Evolutionary conservation across 2,888 invertebrate species (phyloP), one percentile per base, ranked within the genome.

Genomic region (Drosophila pseudotakahashii): DNA sequence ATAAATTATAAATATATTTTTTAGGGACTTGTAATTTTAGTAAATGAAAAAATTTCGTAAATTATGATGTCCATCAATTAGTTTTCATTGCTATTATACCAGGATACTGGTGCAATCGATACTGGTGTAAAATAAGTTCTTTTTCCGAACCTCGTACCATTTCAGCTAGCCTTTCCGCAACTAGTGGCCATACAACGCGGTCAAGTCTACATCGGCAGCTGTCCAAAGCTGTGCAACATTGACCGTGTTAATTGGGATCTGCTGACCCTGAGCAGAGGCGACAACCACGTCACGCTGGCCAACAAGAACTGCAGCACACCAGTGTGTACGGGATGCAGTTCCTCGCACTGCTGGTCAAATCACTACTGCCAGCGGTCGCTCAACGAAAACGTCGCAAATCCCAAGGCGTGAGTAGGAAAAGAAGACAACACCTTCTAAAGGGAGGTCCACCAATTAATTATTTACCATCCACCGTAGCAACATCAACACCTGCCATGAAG

Each of bases 171-270:
- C 34, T 93, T 97, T 9, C 93, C 92, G 57, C 95, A 94, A 37
- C 93, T 98, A 47, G 92, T 94, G 0, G 94, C 95, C 78, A 96
- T 99, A 73, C 94, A 95, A 73, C 93, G 96, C 61, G 98, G 98
- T 0, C 95, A 95, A 5, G 96, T 98, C 0, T 94, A 96, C 26
- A 94, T 99, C 45, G 95, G 95, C 88, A 94, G 94, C 66, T 96
- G 96, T 88, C 94, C 95, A 1, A 93, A 94, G 41, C 93, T 98
- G 0, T 98, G 98, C 90, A 96, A 95, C 89, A 93, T 95, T 0
- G 93, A 95, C 48, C 76, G 76, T 61, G 81, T 92, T 26, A 89
- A 91, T 78, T 92, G 89, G 88, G 79, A 88, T 67, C 88, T 88
- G 10, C 78, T 92, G 23, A 91, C 91, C 2, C 57, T 87, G 41